Percentiles rank a stretch among this genome's conserved stretches.
phyloP scores from a whole-genome alignment of 2,113 vertebrate genomes.

The Chamaea fasciata region DNA sequence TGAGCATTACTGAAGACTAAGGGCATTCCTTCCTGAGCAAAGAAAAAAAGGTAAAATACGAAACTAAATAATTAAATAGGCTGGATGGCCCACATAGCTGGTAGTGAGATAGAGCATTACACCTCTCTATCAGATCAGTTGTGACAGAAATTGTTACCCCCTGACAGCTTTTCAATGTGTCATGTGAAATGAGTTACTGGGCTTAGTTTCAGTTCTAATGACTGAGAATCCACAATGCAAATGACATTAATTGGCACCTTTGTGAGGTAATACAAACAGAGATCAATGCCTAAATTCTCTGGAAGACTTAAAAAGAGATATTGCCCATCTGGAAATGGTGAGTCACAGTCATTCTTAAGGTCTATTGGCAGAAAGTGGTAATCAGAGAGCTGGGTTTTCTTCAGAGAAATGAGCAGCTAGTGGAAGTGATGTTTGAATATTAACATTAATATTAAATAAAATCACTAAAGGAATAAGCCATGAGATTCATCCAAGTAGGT shows the following conservation, averaged over 20 bases:
- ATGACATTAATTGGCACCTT: background rate
- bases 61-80: background rate
- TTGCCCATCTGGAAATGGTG: background rate
- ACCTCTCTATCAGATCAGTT: background rate
- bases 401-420: rapidly evolving
- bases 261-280: background rate
- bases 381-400: background rate
- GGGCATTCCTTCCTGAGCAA: background rate
- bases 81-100: background rate
- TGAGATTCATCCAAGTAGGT: background rate
- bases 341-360: background rate
- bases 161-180: background rate
- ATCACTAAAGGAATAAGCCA: background rate
- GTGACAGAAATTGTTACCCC: background rate
- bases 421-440: background rate
- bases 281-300: background rate
- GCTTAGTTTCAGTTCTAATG: background rate
- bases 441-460: background rate
- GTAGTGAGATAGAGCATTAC: background rate
- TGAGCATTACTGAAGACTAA: background rate
- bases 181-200: background rate
- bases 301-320: background rate
- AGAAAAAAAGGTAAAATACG: background rate
- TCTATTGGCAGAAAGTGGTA: background rate
- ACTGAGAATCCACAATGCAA: background rate